A percentile compares a stretch with the other conserved stretches of the same genome.
Conservation (phyloP, 2,797 vertebrate genomes). For the Takifugu ocellatus region DNA sequence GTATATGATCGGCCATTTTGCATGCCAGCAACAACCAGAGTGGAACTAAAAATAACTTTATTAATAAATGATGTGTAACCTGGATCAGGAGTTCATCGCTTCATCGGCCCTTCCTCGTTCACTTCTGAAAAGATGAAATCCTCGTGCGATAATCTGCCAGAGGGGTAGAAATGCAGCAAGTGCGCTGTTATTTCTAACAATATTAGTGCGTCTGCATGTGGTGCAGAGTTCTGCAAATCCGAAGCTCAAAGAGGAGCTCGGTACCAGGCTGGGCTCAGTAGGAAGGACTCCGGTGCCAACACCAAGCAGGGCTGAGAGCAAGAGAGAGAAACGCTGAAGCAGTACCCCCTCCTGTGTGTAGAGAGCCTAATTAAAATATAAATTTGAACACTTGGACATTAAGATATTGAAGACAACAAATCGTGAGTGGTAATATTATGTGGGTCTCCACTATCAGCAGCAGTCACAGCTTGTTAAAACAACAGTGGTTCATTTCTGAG, state of each 20-base stretch:
- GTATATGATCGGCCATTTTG: background rate
- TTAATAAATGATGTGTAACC: background rate
- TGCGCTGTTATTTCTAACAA: background rate
- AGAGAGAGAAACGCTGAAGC: background rate
- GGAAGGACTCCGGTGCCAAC: background rate
- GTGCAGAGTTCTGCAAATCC: background rate
- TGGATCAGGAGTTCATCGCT: background rate
- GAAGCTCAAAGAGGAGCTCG: background rate
- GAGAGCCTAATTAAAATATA: no score
- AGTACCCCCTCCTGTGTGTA: no score
- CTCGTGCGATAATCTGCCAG: background rate
- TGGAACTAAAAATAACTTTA: background rate
- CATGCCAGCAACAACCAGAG: background rate
- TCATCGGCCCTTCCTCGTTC: background rate
- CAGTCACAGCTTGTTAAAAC: no score
- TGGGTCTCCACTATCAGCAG: no score
- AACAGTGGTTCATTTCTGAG: no score
- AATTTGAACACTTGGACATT: no score
- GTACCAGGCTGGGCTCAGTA: background rate
- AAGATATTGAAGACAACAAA: no score
- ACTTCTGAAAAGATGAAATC: background rate
- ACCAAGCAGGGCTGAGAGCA: background rate
- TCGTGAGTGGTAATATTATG: no score
- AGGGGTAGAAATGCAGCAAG: background rate
- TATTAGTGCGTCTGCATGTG: background rate